A percentile compares a stretch with the other conserved stretches of the same genome.
Evolutionary conservation across 35 echinoderm and acorn worm genomes (phyloP).

Genomic region (Ophiothrix spiculata): DNA sequence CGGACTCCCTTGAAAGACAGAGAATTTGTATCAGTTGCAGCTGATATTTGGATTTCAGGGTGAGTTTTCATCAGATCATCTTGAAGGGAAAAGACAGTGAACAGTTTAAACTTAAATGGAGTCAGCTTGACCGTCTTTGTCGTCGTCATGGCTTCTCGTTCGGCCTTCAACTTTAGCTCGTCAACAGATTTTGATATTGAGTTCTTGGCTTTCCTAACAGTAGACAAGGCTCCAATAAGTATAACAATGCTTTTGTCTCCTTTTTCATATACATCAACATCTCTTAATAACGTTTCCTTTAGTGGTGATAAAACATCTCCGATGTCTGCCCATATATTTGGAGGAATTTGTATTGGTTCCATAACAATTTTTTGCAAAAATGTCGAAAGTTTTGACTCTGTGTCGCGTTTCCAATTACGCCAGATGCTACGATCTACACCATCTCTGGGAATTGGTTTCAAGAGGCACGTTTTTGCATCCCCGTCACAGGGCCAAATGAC

Average conservation of each 20-base stretch:
- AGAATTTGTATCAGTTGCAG: neutral
- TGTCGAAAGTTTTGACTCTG: neutral
- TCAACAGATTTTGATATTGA: neutral
- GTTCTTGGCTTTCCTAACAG: neutral
- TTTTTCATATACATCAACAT: neutral
- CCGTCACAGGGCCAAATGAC: neutral
- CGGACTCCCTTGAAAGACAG: constrained; percentile 18
- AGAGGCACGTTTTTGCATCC: neutral
- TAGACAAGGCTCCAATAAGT: neutral
- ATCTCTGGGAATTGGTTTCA: constrained; percentile 1
- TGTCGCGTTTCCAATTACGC: neutral
- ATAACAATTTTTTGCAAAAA: neutral
- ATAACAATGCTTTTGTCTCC: neutral
- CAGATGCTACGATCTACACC: neutral
- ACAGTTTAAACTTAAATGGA: neutral
- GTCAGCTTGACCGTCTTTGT: neutral
- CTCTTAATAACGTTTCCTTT: neutral
- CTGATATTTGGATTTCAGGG: neutral
- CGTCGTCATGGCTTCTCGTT: constrained; percentile 9
- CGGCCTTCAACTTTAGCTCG: constrained; percentile 1
- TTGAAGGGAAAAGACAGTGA: neutral
- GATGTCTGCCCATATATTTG: neutral
- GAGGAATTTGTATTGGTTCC: neutral
- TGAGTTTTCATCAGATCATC: neutral
- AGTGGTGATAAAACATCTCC: neutral